Evolutionary conservation across 2,113 vertebrate species (phyloP).

Genomic region (Misgurnus mizolepis): DNA sequence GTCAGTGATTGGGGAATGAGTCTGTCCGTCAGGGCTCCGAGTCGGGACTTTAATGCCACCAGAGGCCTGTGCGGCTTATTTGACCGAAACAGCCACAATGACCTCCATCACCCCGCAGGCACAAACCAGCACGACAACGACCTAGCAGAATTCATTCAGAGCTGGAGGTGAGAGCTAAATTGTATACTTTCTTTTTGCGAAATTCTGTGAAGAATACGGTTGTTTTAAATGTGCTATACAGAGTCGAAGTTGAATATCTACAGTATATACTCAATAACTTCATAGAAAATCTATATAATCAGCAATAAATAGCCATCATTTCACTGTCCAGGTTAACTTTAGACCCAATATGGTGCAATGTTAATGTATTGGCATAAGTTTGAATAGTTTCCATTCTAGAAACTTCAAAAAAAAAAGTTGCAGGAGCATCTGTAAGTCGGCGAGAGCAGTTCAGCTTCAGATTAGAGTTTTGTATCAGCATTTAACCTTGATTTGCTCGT

Average conservation of each 20-base stretch:
- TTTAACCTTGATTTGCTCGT: conserved; percentile 45
- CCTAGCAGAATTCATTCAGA: conserved; percentile 70
- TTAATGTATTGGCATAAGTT: no score
- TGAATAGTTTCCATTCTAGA: not conserved
- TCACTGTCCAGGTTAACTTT: no score
- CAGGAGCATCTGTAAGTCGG: not conserved
- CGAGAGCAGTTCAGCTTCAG: conserved; percentile 28
- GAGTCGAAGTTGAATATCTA: no score
- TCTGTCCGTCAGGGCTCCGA: conserved; percentile 66
- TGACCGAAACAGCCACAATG: conserved; percentile 73
- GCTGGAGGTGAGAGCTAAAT: conserved; percentile 70
- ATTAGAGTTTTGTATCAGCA: conserved; percentile 39
- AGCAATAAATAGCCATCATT: no score
- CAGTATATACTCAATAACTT: no score
- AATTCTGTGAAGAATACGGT: no score
- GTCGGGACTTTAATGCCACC: conserved; percentile 74
- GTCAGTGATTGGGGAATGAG: conserved; percentile 76
- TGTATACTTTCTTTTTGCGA: not conserved
- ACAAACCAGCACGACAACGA: conserved; percentile 41
- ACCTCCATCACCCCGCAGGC: conserved; percentile 64
- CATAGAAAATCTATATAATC: no score
- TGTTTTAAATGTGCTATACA: no score
- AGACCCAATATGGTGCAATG: no score
- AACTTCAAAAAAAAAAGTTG: not conserved
- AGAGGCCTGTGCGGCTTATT: conserved; percentile 76